These are phyloP conservation scores for Cydia strobilella DNA, from an alignment of 1,140 invertebrate genomes.

Conservation along the genomic window DNA sequence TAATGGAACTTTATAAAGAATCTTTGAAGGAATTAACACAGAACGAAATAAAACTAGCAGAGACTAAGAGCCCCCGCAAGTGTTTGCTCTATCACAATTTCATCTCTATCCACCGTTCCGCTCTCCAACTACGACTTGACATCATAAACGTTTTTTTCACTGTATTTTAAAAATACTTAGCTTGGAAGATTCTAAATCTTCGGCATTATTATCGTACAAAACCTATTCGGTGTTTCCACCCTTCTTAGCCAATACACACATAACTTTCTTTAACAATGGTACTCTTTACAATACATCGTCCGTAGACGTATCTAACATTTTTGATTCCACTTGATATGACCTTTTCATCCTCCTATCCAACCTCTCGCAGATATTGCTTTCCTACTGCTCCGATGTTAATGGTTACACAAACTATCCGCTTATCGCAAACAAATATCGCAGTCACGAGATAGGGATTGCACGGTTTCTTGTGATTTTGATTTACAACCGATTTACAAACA, in stretches of 20 bases:
- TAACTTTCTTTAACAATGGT: conserved; percentile 50
- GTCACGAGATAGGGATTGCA: conserved; percentile 57
- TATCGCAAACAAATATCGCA: conserved; percentile 47
- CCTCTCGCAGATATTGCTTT: conserved; percentile 68
- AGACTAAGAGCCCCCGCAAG: conserved; percentile 4
- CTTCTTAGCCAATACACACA: conserved; percentile 65
- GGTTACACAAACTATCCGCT: conserved; percentile 49
- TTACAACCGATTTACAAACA: conserved; percentile 38
- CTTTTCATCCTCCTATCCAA: conserved; percentile 62
- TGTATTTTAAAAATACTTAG: conserved; percentile 77
- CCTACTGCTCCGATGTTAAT: conserved; percentile 48
- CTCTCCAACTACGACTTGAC: conserved; percentile 39
- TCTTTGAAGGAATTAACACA: conserved; percentile 13
- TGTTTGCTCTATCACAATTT: conserved; percentile 30
- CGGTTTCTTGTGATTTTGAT: conserved; percentile 46
- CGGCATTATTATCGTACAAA: conserved; percentile 64
- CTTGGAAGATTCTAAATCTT: conserved; percentile 75
- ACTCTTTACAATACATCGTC: conserved; percentile 61
- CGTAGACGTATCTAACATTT: conserved; percentile 54
- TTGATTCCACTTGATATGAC: conserved; percentile 76
- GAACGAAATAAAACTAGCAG: background rate
- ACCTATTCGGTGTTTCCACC: conserved; percentile 64
- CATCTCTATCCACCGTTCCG: conserved; percentile 19
- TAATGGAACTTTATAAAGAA: conserved; percentile 21
- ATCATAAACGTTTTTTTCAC: conserved; percentile 43